phyloP scores from a whole-genome alignment of 1,140 invertebrate genomes.

The Rhopalosiphum maidis region DNA sequence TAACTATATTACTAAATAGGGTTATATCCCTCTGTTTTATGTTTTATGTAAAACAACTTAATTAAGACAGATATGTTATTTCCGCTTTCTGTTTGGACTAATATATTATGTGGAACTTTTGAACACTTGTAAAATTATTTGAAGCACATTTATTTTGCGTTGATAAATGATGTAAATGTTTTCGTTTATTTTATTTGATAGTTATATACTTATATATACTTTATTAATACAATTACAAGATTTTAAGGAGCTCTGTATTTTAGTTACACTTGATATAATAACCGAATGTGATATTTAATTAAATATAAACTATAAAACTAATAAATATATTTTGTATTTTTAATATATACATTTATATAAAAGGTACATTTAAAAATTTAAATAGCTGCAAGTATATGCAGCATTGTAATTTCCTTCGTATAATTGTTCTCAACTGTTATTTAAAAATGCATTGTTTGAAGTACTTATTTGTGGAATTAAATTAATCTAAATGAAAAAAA shows the following conservation, averaged over 20 bases:
- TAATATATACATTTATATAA: not conserved
- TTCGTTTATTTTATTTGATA: not conserved
- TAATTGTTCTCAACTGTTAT: not conserved
- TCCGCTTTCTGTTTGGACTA: not conserved
- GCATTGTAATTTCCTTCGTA: no score
- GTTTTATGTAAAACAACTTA: not conserved
- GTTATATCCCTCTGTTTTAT: not conserved
- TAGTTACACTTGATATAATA: no score
- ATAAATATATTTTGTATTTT: no score
- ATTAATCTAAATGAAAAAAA: not conserved
- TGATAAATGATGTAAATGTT: not conserved
- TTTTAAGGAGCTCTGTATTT: not conserved
- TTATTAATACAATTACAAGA: not conserved
- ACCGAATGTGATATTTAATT: no score
- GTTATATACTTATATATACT: no score
- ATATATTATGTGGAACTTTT: not conserved
- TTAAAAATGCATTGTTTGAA: not conserved
- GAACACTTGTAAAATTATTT: not conserved
- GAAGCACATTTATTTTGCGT: not conserved
- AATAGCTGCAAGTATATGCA: no score
- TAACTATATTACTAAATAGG: not conserved
- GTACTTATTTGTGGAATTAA: not conserved
- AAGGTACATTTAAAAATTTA: no score
- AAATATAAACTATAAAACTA: no score
- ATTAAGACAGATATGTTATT: constrained; percentile 18